Evolutionary conservation across 1,140 invertebrate genomes (phyloP).

Genomic region (Drusus annulatus): DNA sequence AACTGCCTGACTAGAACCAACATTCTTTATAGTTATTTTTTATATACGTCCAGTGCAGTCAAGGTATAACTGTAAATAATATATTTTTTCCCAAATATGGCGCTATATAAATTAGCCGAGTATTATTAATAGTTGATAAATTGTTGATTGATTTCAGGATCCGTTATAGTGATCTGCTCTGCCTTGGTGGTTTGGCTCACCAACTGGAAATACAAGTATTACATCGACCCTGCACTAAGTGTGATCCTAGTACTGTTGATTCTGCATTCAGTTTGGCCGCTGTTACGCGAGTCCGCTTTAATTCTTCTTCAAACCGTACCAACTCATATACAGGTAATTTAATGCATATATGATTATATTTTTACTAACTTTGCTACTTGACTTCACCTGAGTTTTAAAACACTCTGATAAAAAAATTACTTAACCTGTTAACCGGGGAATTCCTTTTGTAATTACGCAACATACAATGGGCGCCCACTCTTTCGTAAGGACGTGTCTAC

Average conservation of each 20-base stretch:
- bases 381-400: too few species aligned
- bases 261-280: slow-evolving; percentile 87
- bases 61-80: background rate
- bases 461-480: too few species aligned
- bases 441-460: too few species aligned
- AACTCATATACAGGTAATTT: slow-evolving; percentile 86
- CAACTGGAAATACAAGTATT: slow-evolving; percentile 85
- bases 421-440: too few species aligned
- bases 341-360: too few species aligned
- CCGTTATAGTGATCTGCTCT: slow-evolving; percentile 96
- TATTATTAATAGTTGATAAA: too few species aligned
- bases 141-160: slow-evolving; percentile 70
- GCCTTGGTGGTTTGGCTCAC: slow-evolving; percentile 91
- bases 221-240: slow-evolving; percentile 95
- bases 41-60: background rate
- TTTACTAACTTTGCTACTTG: too few species aligned
- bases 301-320: slow-evolving; percentile 94
- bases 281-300: slow-evolving; percentile 89
- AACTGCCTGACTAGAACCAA: too few species aligned
- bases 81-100: too few species aligned
- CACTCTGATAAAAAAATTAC: too few species aligned
- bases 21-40: background rate
- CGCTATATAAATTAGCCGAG: too few species aligned
- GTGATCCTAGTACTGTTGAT: slow-evolving; percentile 87
- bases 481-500: too few species aligned